Conservation (phyloP, 2,888 invertebrate species). For the Tetropium fuscum region DNA sequence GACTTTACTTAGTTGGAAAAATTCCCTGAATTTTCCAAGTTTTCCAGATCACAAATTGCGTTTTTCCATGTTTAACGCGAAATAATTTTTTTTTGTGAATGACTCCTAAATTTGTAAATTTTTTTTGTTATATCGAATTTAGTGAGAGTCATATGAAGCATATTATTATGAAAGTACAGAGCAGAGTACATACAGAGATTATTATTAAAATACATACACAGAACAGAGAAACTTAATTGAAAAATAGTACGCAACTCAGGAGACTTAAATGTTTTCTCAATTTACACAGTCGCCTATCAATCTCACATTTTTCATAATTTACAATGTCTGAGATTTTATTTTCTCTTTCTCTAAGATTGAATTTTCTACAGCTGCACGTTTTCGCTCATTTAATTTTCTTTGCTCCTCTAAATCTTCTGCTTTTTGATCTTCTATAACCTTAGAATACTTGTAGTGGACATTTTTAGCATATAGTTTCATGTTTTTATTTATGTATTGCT, state of each 20-base stretch:
- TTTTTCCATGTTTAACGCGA: neutral
- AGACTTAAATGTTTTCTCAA: neutral
- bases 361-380: no score
- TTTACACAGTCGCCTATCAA: neutral
- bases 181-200: no score
- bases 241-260: no score
- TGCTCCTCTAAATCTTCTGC: no score
- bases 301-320: neutral
- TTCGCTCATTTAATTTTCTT: no score
- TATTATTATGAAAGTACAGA: no score
- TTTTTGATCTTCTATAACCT: no score
- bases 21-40: neutral
- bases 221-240: no score
- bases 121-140: neutral
- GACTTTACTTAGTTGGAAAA: neutral
- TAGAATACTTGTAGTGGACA: no score
- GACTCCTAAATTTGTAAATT: neutral
- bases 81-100: neutral
- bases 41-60: neutral
- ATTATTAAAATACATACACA: no score
- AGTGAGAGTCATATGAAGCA: no score
- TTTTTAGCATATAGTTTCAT: neutral
- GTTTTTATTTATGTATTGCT: neutral
- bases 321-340: neutral
- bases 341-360: neutral